phyloP scores from a whole-genome alignment of 2,797 vertebrate genomes.

The Mastacembelus armatus region DNA sequence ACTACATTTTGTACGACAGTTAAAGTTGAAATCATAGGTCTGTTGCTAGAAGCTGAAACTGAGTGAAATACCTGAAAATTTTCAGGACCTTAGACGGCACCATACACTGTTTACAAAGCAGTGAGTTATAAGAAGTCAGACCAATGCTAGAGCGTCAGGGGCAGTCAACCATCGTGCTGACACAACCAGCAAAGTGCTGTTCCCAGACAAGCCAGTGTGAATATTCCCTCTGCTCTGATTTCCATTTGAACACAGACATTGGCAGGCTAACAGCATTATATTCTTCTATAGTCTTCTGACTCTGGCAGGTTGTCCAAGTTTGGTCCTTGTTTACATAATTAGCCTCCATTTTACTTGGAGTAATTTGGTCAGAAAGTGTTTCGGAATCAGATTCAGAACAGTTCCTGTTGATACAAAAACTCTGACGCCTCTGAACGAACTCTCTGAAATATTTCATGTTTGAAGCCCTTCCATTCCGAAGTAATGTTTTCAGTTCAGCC shows the following conservation, averaged over 20 bases:
- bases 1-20: not conserved
- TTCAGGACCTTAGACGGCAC: too few relatives aligned
- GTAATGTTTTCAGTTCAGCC: conserved; percentile 39
- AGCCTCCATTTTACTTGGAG: not conserved
- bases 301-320: conserved; percentile 17
- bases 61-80: too few relatives aligned
- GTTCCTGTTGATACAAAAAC: conserved; percentile 24
- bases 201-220: conserved; percentile 30
- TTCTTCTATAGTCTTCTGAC: conserved; percentile 11
- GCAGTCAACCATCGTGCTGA: conserved; percentile 5
- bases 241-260: conserved; percentile 31
- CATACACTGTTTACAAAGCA: conserved; percentile 15
- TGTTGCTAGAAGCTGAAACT: not conserved
- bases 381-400: conserved; percentile 15
- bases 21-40: not conserved
- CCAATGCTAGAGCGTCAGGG: conserved; percentile 1
- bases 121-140: not conserved
- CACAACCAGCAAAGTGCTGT: conserved; percentile 26
- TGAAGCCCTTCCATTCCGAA: conserved; percentile 19
- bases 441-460: conserved; percentile 27
- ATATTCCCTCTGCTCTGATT: conserved; percentile 41
- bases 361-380: conserved; percentile 1
- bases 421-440: conserved; percentile 37
- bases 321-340: conserved; percentile 1
- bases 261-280: conserved; percentile 44